Conservation (phyloP, 2,888 invertebrate genomes). For the Parascotia fuliginaria region DNA sequence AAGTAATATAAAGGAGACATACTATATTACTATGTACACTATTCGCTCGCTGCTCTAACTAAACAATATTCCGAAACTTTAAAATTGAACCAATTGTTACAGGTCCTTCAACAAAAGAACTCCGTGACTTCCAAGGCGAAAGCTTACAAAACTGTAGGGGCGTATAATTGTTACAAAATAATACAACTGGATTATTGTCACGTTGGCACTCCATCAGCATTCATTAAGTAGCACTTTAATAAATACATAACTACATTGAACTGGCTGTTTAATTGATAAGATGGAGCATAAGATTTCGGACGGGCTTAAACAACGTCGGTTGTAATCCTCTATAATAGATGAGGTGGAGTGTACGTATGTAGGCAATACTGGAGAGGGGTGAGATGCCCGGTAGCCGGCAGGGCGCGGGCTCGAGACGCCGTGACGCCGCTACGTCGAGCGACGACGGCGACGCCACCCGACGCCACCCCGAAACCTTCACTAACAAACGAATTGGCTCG, state of each 20-base stretch:
- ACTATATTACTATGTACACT: too few relatives aligned
- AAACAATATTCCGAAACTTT: too few relatives aligned
- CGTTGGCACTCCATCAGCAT: background rate
- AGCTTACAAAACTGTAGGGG: too few relatives aligned
- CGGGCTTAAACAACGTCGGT: background rate
- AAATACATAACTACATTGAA: background rate
- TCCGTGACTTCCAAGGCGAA: too few relatives aligned
- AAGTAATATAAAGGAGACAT: too few relatives aligned
- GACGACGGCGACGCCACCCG: slow-evolving; percentile 4
- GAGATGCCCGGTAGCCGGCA: slow-evolving; percentile 15
- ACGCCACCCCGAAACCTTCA: slow-evolving; percentile 8
- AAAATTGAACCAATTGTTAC: too few relatives aligned
- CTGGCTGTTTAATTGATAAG: slow-evolving; percentile 5
- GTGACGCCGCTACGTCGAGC: slow-evolving; percentile 42
- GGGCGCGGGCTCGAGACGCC: slow-evolving; percentile 30
- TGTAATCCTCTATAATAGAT: slow-evolving; percentile 21
- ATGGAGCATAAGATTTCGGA: slow-evolving; percentile 4
- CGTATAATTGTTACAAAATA: background rate
- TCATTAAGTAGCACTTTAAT: background rate
- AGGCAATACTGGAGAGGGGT: slow-evolving; percentile 6
- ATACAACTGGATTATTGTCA: background rate
- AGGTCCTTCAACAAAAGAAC: too few relatives aligned
- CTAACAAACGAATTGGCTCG: slow-evolving; percentile 10
- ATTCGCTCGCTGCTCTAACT: too few relatives aligned
- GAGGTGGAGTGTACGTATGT: slow-evolving; percentile 14